A percentile compares a stretch with the other conserved stretches of the same genome.
These are phyloP conservation scores for Luffia ferchaultella DNA, from an alignment of 2,888 invertebrate genomes.

Conservation along the genomic window DNA sequence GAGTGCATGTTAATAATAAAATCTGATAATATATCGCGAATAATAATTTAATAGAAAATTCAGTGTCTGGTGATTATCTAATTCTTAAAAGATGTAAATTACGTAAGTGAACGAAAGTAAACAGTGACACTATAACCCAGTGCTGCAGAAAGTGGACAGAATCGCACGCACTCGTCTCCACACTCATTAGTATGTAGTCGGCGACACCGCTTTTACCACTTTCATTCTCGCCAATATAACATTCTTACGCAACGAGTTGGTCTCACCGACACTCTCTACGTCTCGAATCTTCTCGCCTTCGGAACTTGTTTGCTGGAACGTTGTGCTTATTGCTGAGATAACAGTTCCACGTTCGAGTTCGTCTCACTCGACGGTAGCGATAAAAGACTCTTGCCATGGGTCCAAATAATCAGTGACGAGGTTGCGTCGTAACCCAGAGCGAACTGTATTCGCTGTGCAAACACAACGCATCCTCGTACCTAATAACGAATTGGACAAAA, in stretches of 20 bases:
- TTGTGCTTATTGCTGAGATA: too few species aligned
- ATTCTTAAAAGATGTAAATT: conserved; percentile 19
- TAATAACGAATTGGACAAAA: conserved; percentile 42
- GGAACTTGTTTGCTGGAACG: too few species aligned
- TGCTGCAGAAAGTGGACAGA: conserved; percentile 25
- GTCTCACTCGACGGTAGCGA: too few species aligned
- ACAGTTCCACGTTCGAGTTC: too few species aligned
- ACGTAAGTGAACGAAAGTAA: conserved; percentile 39
- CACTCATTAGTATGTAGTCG: conserved; percentile 52
- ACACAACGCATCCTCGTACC: conserved; percentile 47
- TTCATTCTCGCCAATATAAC: conserved; percentile 57
- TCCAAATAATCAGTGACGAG: too few species aligned
- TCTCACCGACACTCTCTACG: neutral
- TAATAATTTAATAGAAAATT: too few species aligned
- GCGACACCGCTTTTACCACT: conserved; percentile 34
- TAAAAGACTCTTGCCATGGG: too few species aligned
- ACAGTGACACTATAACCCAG: conserved; percentile 52
- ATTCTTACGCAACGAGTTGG: conserved; percentile 50
- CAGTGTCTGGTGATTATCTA: too few species aligned
- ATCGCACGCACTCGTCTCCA: conserved; percentile 39
- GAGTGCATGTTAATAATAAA: too few species aligned
- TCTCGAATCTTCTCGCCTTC: neutral
- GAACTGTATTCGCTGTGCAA: too few species aligned
- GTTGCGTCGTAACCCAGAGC: too few species aligned
- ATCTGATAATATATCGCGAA: too few species aligned